Conservation (phyloP, 2,797 vertebrate genomes). For the Phoxinus dragarum region DNA sequence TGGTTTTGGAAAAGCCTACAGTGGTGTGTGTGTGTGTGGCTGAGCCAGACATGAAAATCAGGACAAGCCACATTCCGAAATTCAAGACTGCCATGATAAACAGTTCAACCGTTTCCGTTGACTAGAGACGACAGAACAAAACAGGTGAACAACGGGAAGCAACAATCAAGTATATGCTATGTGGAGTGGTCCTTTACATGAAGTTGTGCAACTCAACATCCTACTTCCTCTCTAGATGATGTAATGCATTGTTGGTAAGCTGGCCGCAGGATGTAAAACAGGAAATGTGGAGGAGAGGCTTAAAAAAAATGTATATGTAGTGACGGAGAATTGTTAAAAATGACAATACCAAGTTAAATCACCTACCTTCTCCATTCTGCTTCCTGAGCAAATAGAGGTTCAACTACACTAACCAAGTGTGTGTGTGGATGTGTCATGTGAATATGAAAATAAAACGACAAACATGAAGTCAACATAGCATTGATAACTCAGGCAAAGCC, state of each 20-base stretch:
- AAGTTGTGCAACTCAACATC: conserved; percentile 8
- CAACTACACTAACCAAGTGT: conserved; percentile 39
- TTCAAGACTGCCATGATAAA: neutral
- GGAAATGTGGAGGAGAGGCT: conserved; percentile 22
- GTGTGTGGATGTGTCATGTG: conserved; percentile 25
- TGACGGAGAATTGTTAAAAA: conserved; percentile 29
- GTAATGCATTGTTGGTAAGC: conserved; percentile 10
- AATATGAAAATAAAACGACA: conserved; percentile 40
- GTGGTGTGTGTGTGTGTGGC: neutral
- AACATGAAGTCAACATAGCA: conserved; percentile 15
- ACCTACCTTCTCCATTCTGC: conserved; percentile 66
- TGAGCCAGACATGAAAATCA: conserved; percentile 25
- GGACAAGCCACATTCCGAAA: conserved; percentile 35
- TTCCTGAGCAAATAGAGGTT: conserved; percentile 61
- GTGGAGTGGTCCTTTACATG: neutral
- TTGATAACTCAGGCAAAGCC: neutral
- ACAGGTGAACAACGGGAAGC: conserved; percentile 7
- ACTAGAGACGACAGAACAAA: conserved; percentile 10
- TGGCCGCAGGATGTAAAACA: conserved; percentile 32
- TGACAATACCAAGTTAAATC: conserved; percentile 57
- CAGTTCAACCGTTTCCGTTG: neutral
- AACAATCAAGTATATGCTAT: neutral
- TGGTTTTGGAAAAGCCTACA: conserved; percentile 4
- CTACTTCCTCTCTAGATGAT: conserved; percentile 25
- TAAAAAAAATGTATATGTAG: conserved; percentile 37